Conservation (phyloP, 2,797 vertebrate species). For the Crocidura indochinensis region DNA sequence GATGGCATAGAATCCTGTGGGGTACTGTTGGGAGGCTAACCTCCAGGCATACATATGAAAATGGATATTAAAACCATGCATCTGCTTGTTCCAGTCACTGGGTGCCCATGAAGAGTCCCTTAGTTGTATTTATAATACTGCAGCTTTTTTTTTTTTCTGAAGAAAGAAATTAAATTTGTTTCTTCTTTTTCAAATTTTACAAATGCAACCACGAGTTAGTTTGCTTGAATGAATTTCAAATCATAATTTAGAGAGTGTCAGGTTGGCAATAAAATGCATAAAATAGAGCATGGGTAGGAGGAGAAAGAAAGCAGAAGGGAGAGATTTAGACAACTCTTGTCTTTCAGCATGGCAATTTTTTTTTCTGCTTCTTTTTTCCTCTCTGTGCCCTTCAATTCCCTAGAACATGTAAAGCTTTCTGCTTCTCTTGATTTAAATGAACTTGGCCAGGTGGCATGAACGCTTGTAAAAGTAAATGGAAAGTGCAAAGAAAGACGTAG, state of each 20-base stretch:
- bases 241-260: slow-evolving; percentile 80
- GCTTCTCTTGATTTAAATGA: slow-evolving; percentile 57
- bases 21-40: slow-evolving; percentile 66
- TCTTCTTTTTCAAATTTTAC: slow-evolving; percentile 77
- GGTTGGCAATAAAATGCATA: slow-evolving; percentile 71
- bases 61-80: slow-evolving; percentile 77
- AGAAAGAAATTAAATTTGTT: slow-evolving; percentile 84
- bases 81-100: slow-evolving; percentile 73
- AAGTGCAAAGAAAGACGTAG: slow-evolving; percentile 8
- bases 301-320: slow-evolving; percentile 27
- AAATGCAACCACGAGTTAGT: slow-evolving; percentile 65
- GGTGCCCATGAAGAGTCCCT: slow-evolving; percentile 56
- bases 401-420: slow-evolving; percentile 54
- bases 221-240: slow-evolving; percentile 77
- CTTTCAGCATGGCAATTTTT: slow-evolving; percentile 19
- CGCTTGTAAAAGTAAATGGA: slow-evolving; percentile 61
- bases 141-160: slow-evolving; percentile 70
- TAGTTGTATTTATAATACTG: slow-evolving; percentile 76
- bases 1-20: slow-evolving; percentile 47
- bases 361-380: slow-evolving; percentile 19
- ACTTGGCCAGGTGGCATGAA: slow-evolving; percentile 64
- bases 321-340: background rate
- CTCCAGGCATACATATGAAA: slow-evolving; percentile 66
- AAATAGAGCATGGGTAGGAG: slow-evolving; percentile 51
- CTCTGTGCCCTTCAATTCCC: slow-evolving; percentile 30